Evolutionary conservation across 1,140 invertebrate species (phyloP), one percentile per base, ranked within the genome.

Genomic region (Vollenhovia emeryi): DNA sequence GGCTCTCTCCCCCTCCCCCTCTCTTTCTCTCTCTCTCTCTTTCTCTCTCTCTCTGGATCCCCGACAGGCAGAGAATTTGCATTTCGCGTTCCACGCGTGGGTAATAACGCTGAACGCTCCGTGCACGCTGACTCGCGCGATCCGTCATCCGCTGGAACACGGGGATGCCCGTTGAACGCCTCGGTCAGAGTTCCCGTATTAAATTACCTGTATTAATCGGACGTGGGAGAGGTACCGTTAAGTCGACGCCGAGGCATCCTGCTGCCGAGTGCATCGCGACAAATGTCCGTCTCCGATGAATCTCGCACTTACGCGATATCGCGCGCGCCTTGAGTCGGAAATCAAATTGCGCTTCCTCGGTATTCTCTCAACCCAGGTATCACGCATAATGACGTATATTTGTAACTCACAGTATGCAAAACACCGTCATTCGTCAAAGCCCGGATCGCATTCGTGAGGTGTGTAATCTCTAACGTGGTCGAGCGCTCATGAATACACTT

Each of bases 221-320:
- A 60, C 73, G 86, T 87, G 64, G 66, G 79, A 33, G 80, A 30
- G 30, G 21, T 55, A 88, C 87, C 87, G 87, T 88, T 87, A 87
- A n/a, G n/a, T 1, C n/a, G 9, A 43, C 33, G 15, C 5, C 48
- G 45, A 43, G 30, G 3, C 33, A 36, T 6, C 13, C 30, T 36
- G 62, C 52, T 40, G 33, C 24, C 3, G 27, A 27, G 18, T 13
- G 45, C 68, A 33, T 50, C 60, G 48, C 80, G 80, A 74, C 69
- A 73, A 71, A 33, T 55, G 43, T 59, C 21, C 78, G 36, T 21
- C 21, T 48, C 27, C 30, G 36, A 18, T 82, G 60, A 66, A 52
- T 40, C 33, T 50, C 24, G 15, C 18, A 27, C 24, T 8, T n/a
- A 59, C 75, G 27, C 43, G 27, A 4, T 45, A 45, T 18, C 27